Base-by-base conservation (phyloP, 2,888 invertebrate genomes). In the Tenthredo mesomela region DNA sequence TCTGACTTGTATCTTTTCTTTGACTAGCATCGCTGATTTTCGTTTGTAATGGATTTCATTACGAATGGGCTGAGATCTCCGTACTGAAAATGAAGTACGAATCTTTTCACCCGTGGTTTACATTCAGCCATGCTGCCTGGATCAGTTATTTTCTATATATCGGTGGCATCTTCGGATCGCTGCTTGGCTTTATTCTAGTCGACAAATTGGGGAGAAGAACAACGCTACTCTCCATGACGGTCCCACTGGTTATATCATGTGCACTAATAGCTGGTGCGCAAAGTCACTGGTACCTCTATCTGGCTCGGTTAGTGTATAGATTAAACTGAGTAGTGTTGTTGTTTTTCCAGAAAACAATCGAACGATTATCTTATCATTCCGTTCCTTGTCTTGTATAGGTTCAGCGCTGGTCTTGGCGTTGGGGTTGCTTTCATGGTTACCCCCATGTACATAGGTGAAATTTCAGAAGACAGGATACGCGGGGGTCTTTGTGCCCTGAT, bases 141-240 rank as follows among this genome's bases (percentile, higher is more conserved):
- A n/a, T 88, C 3, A 85, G 84, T 15, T 43, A 25, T n/a, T 85
- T 73, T 0, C 0, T 83, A 10, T 10, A n/a, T 12, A 25, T 88
- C 6, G 89, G 89, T 15, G 84, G 84, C 4, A 83, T 85, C 29
- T 12, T 87, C 6, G 89, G 89, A 21, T 85, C 88, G 15, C 18
- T 87, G 25, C 0, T 85, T 10, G 58, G 84, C 5, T 84, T 78
- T 7, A 33, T 87, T 0, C 29, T 89, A 18, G 65, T 87, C 21
- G 84, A 88, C 54, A 71, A 21, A 0, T 86, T 88, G 12, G 89
- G 89, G n/a, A 86, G 89, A 61, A 89, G 88, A 85, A 86, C 80
- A 86, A 86, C 85, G 12, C 82, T 89, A 21, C 85, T 82, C n/a
- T 2, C 21, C 2, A 61, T 70, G 0, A 84, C 77, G 7, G 0